Conservation (phyloP, 2,888 invertebrate genomes). For the Hypena proboscidalis region DNA sequence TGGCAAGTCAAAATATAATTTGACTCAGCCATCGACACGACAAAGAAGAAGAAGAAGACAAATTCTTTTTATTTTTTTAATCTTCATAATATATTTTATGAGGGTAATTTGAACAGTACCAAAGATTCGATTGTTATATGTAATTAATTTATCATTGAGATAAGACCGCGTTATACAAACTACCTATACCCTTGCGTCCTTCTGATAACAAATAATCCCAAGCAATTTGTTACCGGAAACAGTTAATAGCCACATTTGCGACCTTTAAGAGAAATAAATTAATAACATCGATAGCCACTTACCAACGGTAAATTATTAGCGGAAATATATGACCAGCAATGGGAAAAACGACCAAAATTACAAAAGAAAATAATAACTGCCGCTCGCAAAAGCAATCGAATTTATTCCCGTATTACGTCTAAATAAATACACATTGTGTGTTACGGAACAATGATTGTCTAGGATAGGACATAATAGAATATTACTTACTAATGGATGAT, state of each 20-base stretch:
- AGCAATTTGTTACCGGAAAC: constrained; percentile 26
- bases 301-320: constrained; percentile 40
- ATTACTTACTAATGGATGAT: background rate
- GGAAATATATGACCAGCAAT: constrained; percentile 29
- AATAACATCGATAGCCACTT: constrained; percentile 39
- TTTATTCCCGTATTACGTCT: constrained; percentile 69
- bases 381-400: constrained; percentile 58
- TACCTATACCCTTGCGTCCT: constrained; percentile 14
- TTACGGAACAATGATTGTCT: background rate
- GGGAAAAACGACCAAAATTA: constrained; percentile 56
- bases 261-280: constrained; percentile 35
- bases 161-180: too few species aligned
- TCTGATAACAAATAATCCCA: background rate
- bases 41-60: too few species aligned
- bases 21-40: too few species aligned
- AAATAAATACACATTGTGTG: constrained; percentile 56
- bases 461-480: too few species aligned
- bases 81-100: too few species aligned
- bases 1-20: too few species aligned
- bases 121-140: too few species aligned
- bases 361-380: constrained; percentile 61
- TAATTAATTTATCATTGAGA: too few species aligned
- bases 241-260: constrained; percentile 20
- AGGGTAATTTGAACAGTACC: too few species aligned
- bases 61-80: too few species aligned